A percentile compares a stretch with the other conserved stretches of the same genome.
Conservation (phyloP, 2,113 vertebrate species). For the Microcebus lehilahytsara region DNA sequence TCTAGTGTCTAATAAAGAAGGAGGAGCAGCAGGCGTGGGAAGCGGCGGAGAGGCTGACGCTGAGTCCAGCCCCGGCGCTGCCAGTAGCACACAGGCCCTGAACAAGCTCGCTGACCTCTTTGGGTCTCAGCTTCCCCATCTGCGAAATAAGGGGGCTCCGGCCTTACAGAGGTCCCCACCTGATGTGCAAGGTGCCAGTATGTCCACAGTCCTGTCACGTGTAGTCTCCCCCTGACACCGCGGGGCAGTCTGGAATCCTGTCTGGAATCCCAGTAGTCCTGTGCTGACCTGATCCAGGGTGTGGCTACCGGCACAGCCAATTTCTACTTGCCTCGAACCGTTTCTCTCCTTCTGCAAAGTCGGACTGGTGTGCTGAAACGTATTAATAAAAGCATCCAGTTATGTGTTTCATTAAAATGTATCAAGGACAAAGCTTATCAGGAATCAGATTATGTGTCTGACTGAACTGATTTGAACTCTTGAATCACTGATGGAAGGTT, state of each 20-base stretch:
- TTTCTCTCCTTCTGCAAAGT: neutral
- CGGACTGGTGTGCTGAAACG: neutral
- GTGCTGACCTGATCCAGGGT: neutral
- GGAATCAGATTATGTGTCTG: neutral
- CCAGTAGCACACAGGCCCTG: neutral
- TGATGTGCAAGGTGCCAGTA: too few species aligned
- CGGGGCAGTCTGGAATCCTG: neutral
- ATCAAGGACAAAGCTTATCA: neutral
- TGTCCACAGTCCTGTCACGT: neutral
- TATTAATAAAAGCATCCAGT: neutral
- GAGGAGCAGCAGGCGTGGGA: neutral
- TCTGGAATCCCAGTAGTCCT: neutral
- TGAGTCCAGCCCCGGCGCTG: neutral
- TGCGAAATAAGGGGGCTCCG: neutral
- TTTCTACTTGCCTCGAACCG: neutral
- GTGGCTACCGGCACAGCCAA: neutral
- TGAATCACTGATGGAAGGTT: neutral
- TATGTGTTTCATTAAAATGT: neutral
- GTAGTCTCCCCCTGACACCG: too few species aligned
- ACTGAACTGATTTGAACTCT: neutral
- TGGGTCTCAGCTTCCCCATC: neutral
- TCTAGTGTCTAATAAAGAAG: neutral
- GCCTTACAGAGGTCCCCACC: too few species aligned
- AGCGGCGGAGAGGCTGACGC: neutral
- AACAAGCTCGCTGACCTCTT: neutral